A percentile compares a stretch with the other conserved stretches of the same genome.
These are phyloP conservation scores for Pyrrhosoma nymphula DNA, from an alignment of 2,888 invertebrate genomes.

Conservation along the genomic window DNA sequence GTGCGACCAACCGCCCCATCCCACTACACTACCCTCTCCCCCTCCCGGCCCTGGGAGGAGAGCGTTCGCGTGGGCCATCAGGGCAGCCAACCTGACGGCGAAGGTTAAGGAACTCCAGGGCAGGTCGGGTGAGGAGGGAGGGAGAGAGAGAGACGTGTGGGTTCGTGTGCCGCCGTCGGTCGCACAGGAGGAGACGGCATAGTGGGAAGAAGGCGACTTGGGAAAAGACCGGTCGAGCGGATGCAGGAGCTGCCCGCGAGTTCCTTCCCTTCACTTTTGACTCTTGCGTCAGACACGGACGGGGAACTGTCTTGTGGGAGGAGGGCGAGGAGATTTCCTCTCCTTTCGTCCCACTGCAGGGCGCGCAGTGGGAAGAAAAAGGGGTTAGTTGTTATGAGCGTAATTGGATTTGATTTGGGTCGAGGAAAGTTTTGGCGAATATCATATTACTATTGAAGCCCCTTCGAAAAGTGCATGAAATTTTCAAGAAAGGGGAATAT, in stretches of 20 bases:
- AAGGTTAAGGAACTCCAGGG: neutral
- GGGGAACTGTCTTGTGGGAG: neutral
- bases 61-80: conserved; percentile 64
- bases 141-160: neutral
- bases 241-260: neutral
- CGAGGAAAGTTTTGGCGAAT: neutral
- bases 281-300: neutral
- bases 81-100: conserved; percentile 49
- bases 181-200: neutral
- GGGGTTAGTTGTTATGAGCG: neutral
- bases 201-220: neutral
- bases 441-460: neutral
- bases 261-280: neutral
- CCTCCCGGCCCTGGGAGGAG: neutral
- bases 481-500: too few relatives aligned
- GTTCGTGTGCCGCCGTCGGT: neutral
- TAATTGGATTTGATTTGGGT: neutral
- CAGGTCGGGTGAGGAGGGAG: neutral
- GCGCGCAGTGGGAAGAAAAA: neutral
- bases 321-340: neutral
- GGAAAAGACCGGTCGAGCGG: conserved; percentile 22
- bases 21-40: neutral
- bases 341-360: neutral
- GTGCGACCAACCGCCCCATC: neutral
- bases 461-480: neutral